Conservation (phyloP, 2,888 invertebrate genomes). For the Aleiodes leptofemur region DNA sequence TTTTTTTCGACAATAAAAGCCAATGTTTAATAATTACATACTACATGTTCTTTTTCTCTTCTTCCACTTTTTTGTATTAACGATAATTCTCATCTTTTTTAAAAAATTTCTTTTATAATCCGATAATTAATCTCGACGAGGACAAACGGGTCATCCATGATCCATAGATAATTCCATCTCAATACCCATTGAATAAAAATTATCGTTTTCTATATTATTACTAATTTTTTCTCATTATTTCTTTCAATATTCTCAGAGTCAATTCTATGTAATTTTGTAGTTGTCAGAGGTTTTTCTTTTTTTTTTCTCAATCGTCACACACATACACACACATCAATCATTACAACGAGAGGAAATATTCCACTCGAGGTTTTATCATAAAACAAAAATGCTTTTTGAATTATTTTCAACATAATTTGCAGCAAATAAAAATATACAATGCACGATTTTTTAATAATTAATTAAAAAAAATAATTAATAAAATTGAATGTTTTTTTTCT, state of each 20-base stretch:
- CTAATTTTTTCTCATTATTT: constrained; percentile 21
- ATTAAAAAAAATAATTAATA: constrained; percentile 38
- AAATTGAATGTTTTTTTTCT: neutral
- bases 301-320: neutral
- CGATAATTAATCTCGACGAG: constrained; percentile 28
- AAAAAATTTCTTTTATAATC: constrained; percentile 16
- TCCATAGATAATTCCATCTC: constrained; percentile 18
- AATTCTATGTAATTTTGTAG: constrained; percentile 32
- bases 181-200: constrained; percentile 2
- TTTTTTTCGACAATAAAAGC: neutral
- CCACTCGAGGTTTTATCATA: constrained; percentile 27
- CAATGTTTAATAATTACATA: constrained; percentile 25
- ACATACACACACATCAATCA: neutral
- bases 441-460: constrained; percentile 33
- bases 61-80: constrained; percentile 42
- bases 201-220: neutral
- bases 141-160: constrained; percentile 20
- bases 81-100: constrained; percentile 41
- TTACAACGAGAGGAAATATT: constrained; percentile 14
- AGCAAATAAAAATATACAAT: constrained; percentile 14
- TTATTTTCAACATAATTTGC: constrained; percentile 1
- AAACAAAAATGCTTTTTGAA: neutral
- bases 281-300: constrained; percentile 16
- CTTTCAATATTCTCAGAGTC: constrained; percentile 11
- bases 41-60: constrained; percentile 41